Base-by-base conservation (phyloP, 2,113 vertebrate species). In the Centropristis striata region DNA sequence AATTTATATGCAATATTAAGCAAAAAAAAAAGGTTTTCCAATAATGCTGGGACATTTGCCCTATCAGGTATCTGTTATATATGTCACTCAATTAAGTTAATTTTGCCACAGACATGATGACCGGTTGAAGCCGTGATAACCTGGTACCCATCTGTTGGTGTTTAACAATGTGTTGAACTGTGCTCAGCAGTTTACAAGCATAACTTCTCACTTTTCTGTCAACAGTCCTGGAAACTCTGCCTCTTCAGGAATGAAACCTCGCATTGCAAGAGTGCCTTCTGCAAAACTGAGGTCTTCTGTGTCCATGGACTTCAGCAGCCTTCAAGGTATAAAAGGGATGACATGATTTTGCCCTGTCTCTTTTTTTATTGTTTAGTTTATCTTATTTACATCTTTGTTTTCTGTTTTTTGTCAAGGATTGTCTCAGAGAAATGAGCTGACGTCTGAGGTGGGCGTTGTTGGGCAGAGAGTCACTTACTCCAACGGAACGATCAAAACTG, bases 201-300 rank as follows among this genome's bases (percentile, higher is more conserved):
- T 65, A 5, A 71, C 46, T 58, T 80, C 42, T 86, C 63, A 76
- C 51, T 68, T 84, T 57, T 89, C 8, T 87, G 53, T 79, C 75
- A 71, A 41, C 91, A 99, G 97, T 81, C 93, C 95, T n/a, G 93
- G 96, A 83, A 94, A 91, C 71, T 94, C 95, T 25, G 86, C 95
- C 44, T 87, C 91, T n/a, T 91, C 93, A 65, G 95, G 90, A 86
- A 91, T 86, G 76, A 97, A 95, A 80, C 76, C 89, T 54, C 88
- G 77, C 10, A 81, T 94, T 71, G 79, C 87, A 58, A 93, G 94
- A 86, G 81, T 70, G 37, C 75, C 94, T 71, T 95, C 96, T 64
- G 90, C 86, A 23, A 95, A 93, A 82, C 91, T 83, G 58, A 94
- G 91, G 73, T 86, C 77, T 5, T 63, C 93, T 21, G 36, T 83